Evolutionary conservation across 2,113 vertebrate species (phyloP), one percentile per base, ranked within the genome.

Genomic region (Xiphophorus hellerii): DNA sequence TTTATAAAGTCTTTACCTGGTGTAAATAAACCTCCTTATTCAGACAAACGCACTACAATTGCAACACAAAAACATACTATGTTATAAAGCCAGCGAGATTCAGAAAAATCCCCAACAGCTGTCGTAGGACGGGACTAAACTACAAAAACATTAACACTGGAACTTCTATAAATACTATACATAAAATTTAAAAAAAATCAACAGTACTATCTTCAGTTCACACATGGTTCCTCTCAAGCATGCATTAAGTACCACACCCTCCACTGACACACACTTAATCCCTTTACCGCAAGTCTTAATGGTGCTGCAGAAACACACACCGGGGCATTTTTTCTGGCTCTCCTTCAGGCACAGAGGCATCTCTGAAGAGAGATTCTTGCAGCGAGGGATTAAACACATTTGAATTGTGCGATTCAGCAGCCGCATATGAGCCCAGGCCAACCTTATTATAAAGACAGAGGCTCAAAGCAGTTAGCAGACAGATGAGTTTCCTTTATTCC

Each of bases 221-320:
- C 79, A 90, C 89, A 89, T 81, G 87, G 75, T 66, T 87, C 71
- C 68, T 80, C 72, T 87, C 63, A 67, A 80, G 83, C 69, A 14
- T 71, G 73, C 74, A 88, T 69, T 42, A 62, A 60, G 64, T 74
- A 68, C 82, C 82, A 80, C 90, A 85, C 89, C 89, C 88, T 84
- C 79, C 58, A 20, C 66, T 35, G 76, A 74, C 76, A 77, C 80
- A 51, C 69, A 73, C 27, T 77, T 77, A 82, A 80, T 75, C 78
- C 71, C 35, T 71, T 70, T 69, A 69, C 66, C 68, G 37, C 79
- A 69, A 35, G 12, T n/a, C 2, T 20, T 62, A 67, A 27, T 35
- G 4, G 37, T 62, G 66, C 74, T 31, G 62, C 33, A 76, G 29
- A 79, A 66, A 80, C 66, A 73, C 69, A 39, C 51, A n/a, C 51